Conservation (phyloP, 1,140 invertebrate genomes). For the Bilobella aurantiaca region DNA sequence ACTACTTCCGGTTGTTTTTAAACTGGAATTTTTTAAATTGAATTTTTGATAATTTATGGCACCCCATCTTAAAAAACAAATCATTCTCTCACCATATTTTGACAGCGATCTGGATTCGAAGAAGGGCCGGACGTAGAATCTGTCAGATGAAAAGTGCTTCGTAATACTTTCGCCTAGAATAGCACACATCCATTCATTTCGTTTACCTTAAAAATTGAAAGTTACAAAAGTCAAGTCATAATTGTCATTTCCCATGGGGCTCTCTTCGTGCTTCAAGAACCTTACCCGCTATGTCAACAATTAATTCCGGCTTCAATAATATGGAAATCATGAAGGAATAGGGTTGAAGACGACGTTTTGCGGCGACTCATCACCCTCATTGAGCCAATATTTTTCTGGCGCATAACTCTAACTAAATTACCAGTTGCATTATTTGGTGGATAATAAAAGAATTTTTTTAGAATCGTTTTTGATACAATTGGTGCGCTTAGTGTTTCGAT, state of each 20-base stretch:
- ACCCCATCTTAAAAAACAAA: too few relatives aligned
- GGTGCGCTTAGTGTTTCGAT: not conserved
- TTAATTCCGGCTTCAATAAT: conserved; percentile 18
- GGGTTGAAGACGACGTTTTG: not conserved
- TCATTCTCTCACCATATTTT: too few relatives aligned
- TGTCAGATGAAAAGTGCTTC: not conserved
- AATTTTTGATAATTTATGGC: too few relatives aligned
- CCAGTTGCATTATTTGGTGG: not conserved
- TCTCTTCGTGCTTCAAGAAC: conserved; percentile 17
- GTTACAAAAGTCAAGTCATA: not conserved
- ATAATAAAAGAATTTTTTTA: not conserved
- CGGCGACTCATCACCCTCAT: not conserved
- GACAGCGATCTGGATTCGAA: too few relatives aligned
- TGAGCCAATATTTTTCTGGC: not conserved
- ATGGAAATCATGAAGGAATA: not conserved
- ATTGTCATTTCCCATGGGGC: not conserved
- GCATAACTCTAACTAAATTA: not conserved
- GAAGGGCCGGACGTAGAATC: too few relatives aligned
- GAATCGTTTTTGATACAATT: not conserved
- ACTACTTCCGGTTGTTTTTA: too few relatives aligned
- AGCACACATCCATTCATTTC: not conserved
- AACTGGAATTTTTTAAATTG: too few relatives aligned
- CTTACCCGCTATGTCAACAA: conserved; percentile 26
- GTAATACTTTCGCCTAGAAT: not conserved
- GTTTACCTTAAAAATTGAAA: not conserved